These are phyloP conservation scores for Macrochelys suwanniensis DNA, from an alignment of 2,797 vertebrate species.

Conservation along the genomic window DNA sequence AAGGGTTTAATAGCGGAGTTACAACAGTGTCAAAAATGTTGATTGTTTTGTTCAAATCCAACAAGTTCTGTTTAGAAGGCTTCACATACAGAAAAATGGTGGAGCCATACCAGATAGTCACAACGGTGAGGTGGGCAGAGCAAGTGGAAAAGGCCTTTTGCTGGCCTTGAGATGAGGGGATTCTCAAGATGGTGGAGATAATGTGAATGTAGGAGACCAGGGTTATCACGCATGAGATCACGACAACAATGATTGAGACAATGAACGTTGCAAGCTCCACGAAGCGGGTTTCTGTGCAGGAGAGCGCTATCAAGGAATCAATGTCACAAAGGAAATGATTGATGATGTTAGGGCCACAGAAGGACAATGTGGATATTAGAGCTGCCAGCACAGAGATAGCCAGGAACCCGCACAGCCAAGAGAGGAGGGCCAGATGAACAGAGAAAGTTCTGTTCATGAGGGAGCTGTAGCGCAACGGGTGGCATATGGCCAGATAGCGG, in stretches of 20 bases:
- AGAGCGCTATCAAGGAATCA: background rate
- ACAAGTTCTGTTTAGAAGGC: background rate
- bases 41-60: background rate
- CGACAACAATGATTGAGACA: background rate
- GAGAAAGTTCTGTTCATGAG: slow-evolving; percentile 55
- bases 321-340: slow-evolving; percentile 69
- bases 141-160: background rate
- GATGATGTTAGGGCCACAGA: slow-evolving; percentile 35
- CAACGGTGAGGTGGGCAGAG: slow-evolving; percentile 11
- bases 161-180: background rate
- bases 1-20: slow-evolving; percentile 27
- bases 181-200: background rate
- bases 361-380: slow-evolving; percentile 45
- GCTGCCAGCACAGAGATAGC: slow-evolving; percentile 16
- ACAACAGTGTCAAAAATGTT: background rate
- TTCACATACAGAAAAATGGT: background rate
- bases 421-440: background rate
- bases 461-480: slow-evolving; percentile 44
- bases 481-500: slow-evolving; percentile 38
- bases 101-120: background rate
- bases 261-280: slow-evolving; percentile 22
- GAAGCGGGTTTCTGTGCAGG: background rate
- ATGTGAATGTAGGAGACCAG: slow-evolving; percentile 19
- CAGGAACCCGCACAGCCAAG: slow-evolving; percentile 44
- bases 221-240: background rate